Evolutionary conservation across 2,888 invertebrate genomes (phyloP), one percentile per base, ranked within the genome.

Genomic region (Sinelater perroti): DNA sequence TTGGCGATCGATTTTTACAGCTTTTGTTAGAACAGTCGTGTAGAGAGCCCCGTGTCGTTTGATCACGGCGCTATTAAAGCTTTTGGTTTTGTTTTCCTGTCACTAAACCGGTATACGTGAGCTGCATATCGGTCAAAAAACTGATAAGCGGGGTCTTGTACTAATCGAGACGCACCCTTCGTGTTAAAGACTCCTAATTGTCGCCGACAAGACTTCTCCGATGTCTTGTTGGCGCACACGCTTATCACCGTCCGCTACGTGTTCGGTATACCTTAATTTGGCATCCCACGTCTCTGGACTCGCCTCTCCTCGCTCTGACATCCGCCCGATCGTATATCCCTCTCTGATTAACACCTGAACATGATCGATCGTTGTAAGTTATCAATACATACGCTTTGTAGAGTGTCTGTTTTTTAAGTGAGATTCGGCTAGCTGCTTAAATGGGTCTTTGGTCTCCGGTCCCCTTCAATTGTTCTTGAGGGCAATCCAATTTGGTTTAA

Each of bases 371-470:
- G 67, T 61, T 59, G 54, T 52, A 60, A 61, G 60, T 72, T 73
- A 73, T 72, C 72, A 63, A 67, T 69, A 72, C 72, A 72, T 60
- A 67, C 70, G 70, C 71, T 73, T 72, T 71, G 71, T 70, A 65
- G 66, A 68, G 69, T 70, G 69, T 69, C 66, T 70, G 71, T 72
- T 72, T 65, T 63, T 66, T 69, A 67, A 70, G 70, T 69, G 70
- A 70, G 68, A 67, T 67, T n/a, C 64, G 66, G 59, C 52, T 61
- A 40, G 40, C 24, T 40, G 40, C 24, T 20, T 40, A 36, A 36
- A 36, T 36, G 36, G 36, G 36, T 7, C 36, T 36, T n/a, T n/a
- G n/a, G n/a, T n/a, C n/a, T n/a, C n/a, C n/a, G n/a, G n/a, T n/a
- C n/a, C n/a, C n/a, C n/a, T n/a, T n/a, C n/a, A n/a, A n/a, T n/a